Conservation (phyloP, 2,797 vertebrate species). For the Tolypeutes matacus region DNA sequence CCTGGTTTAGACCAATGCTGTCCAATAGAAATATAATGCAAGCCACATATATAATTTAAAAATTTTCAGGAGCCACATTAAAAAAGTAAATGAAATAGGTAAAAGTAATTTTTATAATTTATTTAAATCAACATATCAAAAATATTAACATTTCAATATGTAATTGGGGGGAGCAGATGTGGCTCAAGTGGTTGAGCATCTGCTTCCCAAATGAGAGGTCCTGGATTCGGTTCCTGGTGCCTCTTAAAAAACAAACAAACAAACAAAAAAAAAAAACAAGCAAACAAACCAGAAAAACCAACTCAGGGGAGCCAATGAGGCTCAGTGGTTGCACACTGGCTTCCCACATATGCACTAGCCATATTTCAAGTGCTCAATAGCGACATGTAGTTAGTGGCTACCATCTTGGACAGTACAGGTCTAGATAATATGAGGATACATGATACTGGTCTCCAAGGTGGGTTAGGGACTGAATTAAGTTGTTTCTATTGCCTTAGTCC, state of each 20-base stretch:
- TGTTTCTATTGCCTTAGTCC: background rate
- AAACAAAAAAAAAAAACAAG: too few relatives aligned
- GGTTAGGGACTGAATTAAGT: background rate
- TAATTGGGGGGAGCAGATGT: background rate
- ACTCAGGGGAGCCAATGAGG: too few relatives aligned
- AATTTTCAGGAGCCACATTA: constrained; percentile 17
- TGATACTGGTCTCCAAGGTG: background rate
- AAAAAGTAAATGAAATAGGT: constrained; percentile 37
- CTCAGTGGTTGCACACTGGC: too few relatives aligned
- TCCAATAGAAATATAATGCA: constrained; percentile 39
- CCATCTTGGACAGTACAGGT: background rate
- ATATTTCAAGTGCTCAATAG: background rate
- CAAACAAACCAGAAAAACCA: too few relatives aligned
- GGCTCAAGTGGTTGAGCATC: too few relatives aligned
- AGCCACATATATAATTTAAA: constrained; percentile 39
- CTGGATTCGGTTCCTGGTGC: too few relatives aligned
- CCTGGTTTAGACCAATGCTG: constrained; percentile 23
- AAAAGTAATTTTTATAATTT: constrained; percentile 45
- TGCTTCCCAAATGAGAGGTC: too few relatives aligned
- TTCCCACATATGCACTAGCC: too few relatives aligned
- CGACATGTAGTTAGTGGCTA: background rate
- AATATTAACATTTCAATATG: constrained; percentile 31
- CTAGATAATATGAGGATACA: background rate
- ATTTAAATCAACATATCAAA: constrained; percentile 42
- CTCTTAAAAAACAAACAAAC: too few relatives aligned